Evolutionary conservation across 1,140 invertebrate species (phyloP), one percentile per base, ranked within the genome.

Genomic region (Globodera ellingtonae): DNA sequence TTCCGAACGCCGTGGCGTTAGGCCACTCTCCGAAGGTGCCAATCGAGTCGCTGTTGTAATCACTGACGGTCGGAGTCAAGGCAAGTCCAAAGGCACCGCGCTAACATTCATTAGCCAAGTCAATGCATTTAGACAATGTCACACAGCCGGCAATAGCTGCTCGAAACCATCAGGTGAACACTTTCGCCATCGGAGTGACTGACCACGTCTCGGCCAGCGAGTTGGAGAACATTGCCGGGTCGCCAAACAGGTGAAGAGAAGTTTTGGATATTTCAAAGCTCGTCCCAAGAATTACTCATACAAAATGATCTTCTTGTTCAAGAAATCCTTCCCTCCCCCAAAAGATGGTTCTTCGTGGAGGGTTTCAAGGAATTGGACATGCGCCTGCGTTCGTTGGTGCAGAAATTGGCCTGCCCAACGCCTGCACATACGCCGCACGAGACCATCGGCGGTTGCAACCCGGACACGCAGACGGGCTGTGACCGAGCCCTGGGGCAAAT

Each of bases 351-450:
- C 80, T 89, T 88, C 52, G 87, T 89, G 13, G 87, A 89, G 62
- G 84, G 87, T 15, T 89, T 89, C 85, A 89, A 89, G 67, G 87
- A 89, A 79, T 72, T 89, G 50, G 87, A 89, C 72, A 89, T 84
- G 24, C 78, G 87, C 50, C 84, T 89, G 6, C 82, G 87, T 65
- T 87, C 86, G 9, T 79, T 89, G 67, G 87, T 89, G 48, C 75
- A 77, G 65, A 77, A 77, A 47, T 67, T 77, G 62, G 75, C 75
- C 21, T 77, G 75, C 8, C 75, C 75, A 15, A 67, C 75, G 6
- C 75, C 75, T 21, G 50, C 75, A 47, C 75, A 77, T 5, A 69
- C 65, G n/a, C 62, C 75, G 50, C 48, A 67, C 13, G 10, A 24
- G 24, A 2, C 75, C 4, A 77, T 48, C 48, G 62, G 75, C 46